Percentiles rank a stretch among this genome's conserved stretches.
These are phyloP conservation scores for Monopterus albus DNA, from an alignment of 2,113 vertebrate species.

Conservation along the genomic window DNA sequence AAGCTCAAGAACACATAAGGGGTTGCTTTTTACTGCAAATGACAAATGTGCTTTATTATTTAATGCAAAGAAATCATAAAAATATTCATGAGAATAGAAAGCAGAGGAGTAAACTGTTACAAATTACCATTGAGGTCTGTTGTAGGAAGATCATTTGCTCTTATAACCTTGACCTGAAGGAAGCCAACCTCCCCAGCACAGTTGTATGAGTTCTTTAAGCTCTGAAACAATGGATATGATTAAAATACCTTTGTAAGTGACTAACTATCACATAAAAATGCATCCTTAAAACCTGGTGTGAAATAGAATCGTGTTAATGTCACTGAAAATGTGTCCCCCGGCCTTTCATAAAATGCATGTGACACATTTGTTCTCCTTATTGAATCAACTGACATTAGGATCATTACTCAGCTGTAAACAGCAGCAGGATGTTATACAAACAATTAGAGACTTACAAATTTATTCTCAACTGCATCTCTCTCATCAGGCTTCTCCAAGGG, in stretches of 20 bases:
- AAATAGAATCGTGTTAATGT: background rate
- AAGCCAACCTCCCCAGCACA: constrained; percentile 90
- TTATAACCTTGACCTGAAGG: constrained; percentile 95
- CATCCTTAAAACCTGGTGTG: background rate
- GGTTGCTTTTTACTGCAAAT: constrained; percentile 91
- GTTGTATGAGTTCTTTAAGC: constrained; percentile 85
- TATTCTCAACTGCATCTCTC: constrained; percentile 79
- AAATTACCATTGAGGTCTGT: constrained; percentile 92
- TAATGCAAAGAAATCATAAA: background rate
- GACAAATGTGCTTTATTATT: constrained; percentile 21
- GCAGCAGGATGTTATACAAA: too few relatives aligned
- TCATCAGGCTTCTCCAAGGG: constrained; percentile 85
- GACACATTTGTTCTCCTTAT: background rate
- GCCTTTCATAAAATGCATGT: background rate
- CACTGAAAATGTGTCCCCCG: background rate
- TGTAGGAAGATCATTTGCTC: constrained; percentile 89
- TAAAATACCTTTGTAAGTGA: too few relatives aligned
- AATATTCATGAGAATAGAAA: background rate
- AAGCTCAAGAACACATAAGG: constrained; percentile 92
- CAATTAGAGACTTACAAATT: constrained; percentile 85
- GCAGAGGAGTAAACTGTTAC: background rate
- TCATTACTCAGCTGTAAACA: background rate
- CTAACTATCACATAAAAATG: background rate
- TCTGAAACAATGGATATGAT: constrained; percentile 71
- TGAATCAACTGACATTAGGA: background rate